Evolutionary conservation across 2,797 vertebrate species (phyloP).

Genomic region (Rhynchotus rufescens): DNA sequence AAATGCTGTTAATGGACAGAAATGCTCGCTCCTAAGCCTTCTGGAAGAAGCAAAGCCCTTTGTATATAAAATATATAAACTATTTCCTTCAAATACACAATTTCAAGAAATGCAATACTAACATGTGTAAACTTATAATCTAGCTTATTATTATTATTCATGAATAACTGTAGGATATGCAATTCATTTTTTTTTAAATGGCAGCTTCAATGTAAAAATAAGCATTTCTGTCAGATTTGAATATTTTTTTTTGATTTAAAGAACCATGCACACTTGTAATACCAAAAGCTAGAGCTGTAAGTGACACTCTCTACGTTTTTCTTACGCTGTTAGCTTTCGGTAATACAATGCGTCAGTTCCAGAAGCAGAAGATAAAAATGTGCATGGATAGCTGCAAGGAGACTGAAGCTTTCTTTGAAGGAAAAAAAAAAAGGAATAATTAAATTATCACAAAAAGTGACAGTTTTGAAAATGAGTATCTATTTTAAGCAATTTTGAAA

Average conservation of each 20-base stretch:
- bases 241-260: neutral
- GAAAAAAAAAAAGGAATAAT: conserved; percentile 13
- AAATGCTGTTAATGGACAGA: neutral
- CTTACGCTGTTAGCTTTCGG: neutral
- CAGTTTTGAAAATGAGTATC: conserved; percentile 12
- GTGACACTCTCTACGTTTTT: rapidly evolving
- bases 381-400: neutral
- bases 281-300: neutral
- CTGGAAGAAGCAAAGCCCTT: neutral
- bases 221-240: neutral
- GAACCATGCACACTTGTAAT: neutral
- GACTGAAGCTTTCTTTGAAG: neutral
- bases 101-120: neutral
- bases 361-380: neutral
- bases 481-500: conserved; percentile 35
- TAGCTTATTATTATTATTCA: neutral
- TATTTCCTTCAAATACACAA: neutral
- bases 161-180: neutral
- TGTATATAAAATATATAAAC: neutral
- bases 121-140: neutral
- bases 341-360: neutral
- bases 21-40: neutral
- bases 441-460: conserved; percentile 11
- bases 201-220: conserved; percentile 7
- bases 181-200: neutral